Conservation (phyloP, 2,888 invertebrate species). For the Cephus spinipes region DNA sequence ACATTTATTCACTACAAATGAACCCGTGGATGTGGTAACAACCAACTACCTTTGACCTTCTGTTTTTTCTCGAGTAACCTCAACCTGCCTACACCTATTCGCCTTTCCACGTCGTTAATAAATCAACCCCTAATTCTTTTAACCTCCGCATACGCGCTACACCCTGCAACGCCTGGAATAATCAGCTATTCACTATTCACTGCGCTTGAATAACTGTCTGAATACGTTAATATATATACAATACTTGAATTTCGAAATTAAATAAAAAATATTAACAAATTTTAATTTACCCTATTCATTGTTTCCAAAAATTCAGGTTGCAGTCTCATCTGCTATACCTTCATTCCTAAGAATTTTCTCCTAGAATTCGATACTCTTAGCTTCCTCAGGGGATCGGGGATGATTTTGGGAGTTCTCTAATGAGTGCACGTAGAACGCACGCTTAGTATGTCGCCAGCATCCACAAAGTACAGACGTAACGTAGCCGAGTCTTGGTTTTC, state of each 20-base stretch:
- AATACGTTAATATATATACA: neutral
- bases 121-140: neutral
- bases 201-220: neutral
- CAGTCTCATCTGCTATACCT: neutral
- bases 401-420: slow-evolving; percentile 34
- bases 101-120: neutral
- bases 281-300: neutral
- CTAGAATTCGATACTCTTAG: neutral
- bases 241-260: no score
- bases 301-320: neutral
- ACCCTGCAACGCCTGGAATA: neutral
- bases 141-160: neutral
- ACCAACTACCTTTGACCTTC: neutral
- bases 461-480: slow-evolving; percentile 37
- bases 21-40: neutral
- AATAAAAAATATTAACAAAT: neutral
- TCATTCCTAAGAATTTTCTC: neutral
- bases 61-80: neutral
- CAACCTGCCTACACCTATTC: neutral
- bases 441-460: slow-evolving; percentile 53
- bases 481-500: slow-evolving; percentile 27
- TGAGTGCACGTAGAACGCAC: slow-evolving; percentile 45
- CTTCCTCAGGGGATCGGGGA: slow-evolving; percentile 31
- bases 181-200: neutral
- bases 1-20: neutral